Conservation (phyloP, 2,888 invertebrate species). For the Pegoplata infirma region DNA sequence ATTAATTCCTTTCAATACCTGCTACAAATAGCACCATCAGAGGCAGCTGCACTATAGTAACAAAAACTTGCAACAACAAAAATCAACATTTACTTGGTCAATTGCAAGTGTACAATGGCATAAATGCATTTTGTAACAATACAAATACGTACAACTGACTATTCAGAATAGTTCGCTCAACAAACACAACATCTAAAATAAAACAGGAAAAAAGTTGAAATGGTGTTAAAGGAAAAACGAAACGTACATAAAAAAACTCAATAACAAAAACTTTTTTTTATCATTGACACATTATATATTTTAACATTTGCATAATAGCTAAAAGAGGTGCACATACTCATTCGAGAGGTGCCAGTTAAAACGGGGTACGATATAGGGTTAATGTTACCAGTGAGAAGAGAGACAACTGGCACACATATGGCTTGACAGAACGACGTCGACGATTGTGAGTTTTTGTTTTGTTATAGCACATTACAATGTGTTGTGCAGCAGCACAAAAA, state of each 20-base stretch:
- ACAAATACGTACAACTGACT: constrained; percentile 20
- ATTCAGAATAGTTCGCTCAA: constrained; percentile 47
- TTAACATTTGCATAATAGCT: constrained; percentile 59
- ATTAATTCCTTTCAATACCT: constrained; percentile 4
- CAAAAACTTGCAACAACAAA: constrained; percentile 43
- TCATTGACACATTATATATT: constrained; percentile 58
- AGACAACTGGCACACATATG: constrained; percentile 61
- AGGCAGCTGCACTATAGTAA: constrained; percentile 16
- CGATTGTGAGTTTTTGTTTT: constrained; percentile 33
- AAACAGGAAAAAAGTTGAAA: constrained; percentile 24
- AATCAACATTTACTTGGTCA: constrained; percentile 59
- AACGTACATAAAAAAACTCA: no score
- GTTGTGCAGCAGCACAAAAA: constrained; percentile 15
- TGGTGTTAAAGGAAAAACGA: constrained; percentile 35
- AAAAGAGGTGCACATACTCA: not conserved
- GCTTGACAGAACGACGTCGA: constrained; percentile 48
- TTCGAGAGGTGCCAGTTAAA: constrained; percentile 1
- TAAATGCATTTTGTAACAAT: constrained; percentile 46
- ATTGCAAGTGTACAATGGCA: constrained; percentile 44
- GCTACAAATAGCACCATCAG: not conserved
- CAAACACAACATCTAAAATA: constrained; percentile 34
- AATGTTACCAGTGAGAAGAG: constrained; percentile 47
- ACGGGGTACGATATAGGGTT: constrained; percentile 41
- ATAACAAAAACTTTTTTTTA: constrained; percentile 42
- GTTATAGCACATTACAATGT: not conserved